Conservation (phyloP, 2,888 invertebrate genomes). For the Buathra laborator region DNA sequence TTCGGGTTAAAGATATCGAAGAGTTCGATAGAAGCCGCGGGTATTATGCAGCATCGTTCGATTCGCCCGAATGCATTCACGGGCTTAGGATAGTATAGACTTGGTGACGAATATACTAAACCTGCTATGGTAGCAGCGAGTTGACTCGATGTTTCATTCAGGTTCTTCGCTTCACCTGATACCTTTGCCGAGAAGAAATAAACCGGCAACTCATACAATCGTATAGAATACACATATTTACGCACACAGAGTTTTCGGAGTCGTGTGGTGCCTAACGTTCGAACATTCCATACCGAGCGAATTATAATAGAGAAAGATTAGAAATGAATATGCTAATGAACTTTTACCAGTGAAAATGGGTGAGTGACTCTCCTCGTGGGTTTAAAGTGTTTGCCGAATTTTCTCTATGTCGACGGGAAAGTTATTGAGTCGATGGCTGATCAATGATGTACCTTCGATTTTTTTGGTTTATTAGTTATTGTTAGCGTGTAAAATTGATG, state of each 20-base stretch:
- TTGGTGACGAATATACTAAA: constrained; percentile 22
- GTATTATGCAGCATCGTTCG: not conserved
- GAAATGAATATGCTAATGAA: constrained; percentile 46
- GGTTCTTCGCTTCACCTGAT: constrained; percentile 50
- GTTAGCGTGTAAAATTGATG: too few relatives aligned
- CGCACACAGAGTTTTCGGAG: not conserved
- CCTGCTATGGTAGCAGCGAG: not conserved
- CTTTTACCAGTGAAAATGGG: constrained; percentile 40
- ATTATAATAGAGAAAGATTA: constrained; percentile 53
- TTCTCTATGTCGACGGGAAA: not conserved
- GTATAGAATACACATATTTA: not conserved
- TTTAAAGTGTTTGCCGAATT: not conserved
- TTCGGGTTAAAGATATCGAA: constrained; percentile 45
- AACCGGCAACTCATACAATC: not conserved
- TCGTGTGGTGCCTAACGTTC: not conserved
- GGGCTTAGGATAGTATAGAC: not conserved
- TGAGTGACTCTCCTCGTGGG: not conserved
- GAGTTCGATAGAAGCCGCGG: constrained; percentile 2
- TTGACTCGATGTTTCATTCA: constrained; percentile 35
- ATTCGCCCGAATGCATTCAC: constrained; percentile 5
- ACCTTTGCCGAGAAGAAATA: not conserved
- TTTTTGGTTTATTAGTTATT: too few relatives aligned
- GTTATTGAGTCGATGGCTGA: not conserved
- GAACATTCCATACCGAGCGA: constrained; percentile 46
- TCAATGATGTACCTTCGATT: not conserved